Evolutionary conservation across 2,113 vertebrate species (phyloP).

Genomic region (Thermophis baileyi): DNA sequence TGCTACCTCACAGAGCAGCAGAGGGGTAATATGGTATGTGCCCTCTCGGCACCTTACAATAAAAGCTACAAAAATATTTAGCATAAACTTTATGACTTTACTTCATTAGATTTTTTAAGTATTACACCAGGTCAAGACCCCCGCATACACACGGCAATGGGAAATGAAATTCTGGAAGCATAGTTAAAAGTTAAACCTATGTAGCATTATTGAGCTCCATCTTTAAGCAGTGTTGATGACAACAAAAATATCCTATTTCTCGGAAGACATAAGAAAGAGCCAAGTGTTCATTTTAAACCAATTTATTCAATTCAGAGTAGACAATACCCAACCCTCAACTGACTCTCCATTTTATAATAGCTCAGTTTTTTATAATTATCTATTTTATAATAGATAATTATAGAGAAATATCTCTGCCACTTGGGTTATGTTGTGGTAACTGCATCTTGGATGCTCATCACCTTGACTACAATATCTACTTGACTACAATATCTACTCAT

Average conservation of each 20-base stretch:
- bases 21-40: not conserved
- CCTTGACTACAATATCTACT: no score
- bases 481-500: not conserved
- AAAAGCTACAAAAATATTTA: not conserved
- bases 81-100: not conserved
- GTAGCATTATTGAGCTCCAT: not conserved
- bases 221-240: not conserved
- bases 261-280: not conserved
- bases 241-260: not conserved
- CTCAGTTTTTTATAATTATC: not conserved
- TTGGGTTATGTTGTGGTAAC: not conserved
- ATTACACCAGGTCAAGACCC: not conserved
- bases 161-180: not conserved
- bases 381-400: not conserved
- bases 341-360: not conserved
- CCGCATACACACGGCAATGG: not conserved
- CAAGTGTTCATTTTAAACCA: not conserved
- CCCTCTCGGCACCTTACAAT: not conserved
- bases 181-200: not conserved
- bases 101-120: not conserved
- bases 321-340: not conserved
- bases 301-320: not conserved
- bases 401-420: not conserved
- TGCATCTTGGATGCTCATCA: not conserved
- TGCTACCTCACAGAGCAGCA: not conserved